Conservation (phyloP, 2,797 vertebrate genomes). For the Amniataba percoides region DNA sequence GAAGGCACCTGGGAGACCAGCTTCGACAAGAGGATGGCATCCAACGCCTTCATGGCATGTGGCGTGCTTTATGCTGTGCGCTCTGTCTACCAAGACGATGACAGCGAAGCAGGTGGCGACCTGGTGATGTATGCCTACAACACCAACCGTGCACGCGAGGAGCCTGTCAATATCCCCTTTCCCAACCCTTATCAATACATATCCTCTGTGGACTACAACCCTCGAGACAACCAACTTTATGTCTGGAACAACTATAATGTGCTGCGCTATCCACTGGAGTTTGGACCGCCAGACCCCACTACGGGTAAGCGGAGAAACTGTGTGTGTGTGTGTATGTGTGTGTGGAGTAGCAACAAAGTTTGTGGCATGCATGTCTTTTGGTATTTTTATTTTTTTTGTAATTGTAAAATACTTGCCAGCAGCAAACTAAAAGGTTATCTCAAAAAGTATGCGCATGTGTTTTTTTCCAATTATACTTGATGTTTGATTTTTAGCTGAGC, state of each 20-base stretch:
- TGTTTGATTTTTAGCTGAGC: not conserved
- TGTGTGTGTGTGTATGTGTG: too few species aligned
- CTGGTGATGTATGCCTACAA: slow-evolving; percentile 93
- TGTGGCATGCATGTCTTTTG: not conserved
- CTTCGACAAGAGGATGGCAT: slow-evolving; percentile 94
- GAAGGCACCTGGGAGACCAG: slow-evolving; percentile 96
- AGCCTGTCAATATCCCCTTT: slow-evolving; percentile 89
- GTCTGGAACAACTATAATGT: slow-evolving; percentile 98
- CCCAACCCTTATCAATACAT: slow-evolving; percentile 97
- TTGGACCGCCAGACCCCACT: slow-evolving; percentile 90
- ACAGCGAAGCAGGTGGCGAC: slow-evolving; percentile 93
- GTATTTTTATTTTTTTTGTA: not conserved
- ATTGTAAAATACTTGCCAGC: not conserved
- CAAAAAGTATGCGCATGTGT: not conserved
- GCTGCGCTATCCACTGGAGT: slow-evolving; percentile 92
- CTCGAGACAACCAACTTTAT: slow-evolving; percentile 96
- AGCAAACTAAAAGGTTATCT: not conserved
- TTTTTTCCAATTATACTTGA: not conserved
- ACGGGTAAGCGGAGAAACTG: slow-evolving; percentile 82
- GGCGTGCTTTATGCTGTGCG: slow-evolving; percentile 94
- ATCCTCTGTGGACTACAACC: slow-evolving; percentile 96
- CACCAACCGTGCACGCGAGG: slow-evolving; percentile 90
- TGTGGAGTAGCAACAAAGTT: not conserved
- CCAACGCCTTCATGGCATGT: slow-evolving; percentile 97
- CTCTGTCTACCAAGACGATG: slow-evolving; percentile 94